Percentiles rank a stretch among this genome's conserved stretches.
Conservation (phyloP, 2,797 vertebrate species). For the Enteromius thamalakanensis region DNA sequence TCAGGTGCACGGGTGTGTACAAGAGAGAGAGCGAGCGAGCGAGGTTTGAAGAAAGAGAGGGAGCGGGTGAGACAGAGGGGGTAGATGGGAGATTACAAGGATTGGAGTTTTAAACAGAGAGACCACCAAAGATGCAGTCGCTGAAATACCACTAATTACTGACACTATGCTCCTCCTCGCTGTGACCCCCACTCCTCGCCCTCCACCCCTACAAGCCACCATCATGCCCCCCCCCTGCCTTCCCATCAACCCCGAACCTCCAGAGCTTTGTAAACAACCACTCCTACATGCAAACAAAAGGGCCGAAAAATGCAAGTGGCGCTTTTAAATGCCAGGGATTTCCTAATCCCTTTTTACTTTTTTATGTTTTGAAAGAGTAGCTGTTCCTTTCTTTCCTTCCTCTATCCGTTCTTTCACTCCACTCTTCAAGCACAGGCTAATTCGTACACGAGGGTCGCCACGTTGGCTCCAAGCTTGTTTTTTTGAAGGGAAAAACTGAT, state of each 20-base stretch:
- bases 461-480: slow-evolving; percentile 39
- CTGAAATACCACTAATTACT: slow-evolving; percentile 93
- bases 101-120: slow-evolving; percentile 86
- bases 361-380: slow-evolving; percentile 83
- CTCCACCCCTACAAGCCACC: slow-evolving; percentile 60
- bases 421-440: slow-evolving; percentile 75
- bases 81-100: slow-evolving; percentile 87
- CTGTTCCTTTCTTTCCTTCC: slow-evolving; percentile 75
- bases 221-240: slow-evolving; percentile 58
- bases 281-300: slow-evolving; percentile 90
- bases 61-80: slow-evolving; percentile 68
- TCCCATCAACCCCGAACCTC: slow-evolving; percentile 71
- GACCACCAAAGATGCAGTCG: slow-evolving; percentile 90
- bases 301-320: slow-evolving; percentile 84
- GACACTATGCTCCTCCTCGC: slow-evolving; percentile 84
- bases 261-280: slow-evolving; percentile 92
- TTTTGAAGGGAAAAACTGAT: slow-evolving; percentile 27
- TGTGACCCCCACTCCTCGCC: slow-evolving; percentile 73
- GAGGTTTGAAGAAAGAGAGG: slow-evolving; percentile 32
- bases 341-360: slow-evolving; percentile 90
- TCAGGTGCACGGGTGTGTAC: slow-evolving; percentile 42
- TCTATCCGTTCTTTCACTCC: slow-evolving; percentile 64
- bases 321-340: slow-evolving; percentile 86
- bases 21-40: slow-evolving; percentile 18
- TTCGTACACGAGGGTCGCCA: slow-evolving; percentile 74